Percentiles rank a stretch among this genome's conserved stretches.
Evolutionary conservation across 53 echinoderm and acorn worm species (phyloP).

Genomic region (Mesocentrotus franciscanus): DNA sequence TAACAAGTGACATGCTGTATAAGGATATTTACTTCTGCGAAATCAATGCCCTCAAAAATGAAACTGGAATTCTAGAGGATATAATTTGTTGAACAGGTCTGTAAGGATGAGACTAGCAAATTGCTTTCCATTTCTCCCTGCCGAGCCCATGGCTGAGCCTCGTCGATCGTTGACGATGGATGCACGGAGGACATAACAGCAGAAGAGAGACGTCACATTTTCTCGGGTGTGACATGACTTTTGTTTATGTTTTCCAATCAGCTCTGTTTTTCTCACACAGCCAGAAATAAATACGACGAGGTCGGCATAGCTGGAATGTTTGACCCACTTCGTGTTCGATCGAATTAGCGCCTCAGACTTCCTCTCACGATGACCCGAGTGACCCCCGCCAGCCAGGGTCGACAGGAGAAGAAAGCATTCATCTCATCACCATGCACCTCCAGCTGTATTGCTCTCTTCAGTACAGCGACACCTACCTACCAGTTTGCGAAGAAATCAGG

Average conservation of each 20-base stretch:
- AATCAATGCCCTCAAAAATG: background rate
- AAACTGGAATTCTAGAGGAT: background rate
- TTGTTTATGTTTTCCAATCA: constrained; percentile 45
- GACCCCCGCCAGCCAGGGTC: constrained; percentile 2
- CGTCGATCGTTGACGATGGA: constrained; percentile 7
- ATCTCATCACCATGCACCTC: background rate
- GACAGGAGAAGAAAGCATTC: constrained; percentile 17
- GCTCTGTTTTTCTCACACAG: constrained; percentile 30
- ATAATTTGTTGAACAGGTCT: background rate
- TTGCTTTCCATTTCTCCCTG: background rate
- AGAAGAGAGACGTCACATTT: constrained; percentile 27
- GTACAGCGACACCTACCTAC: background rate
- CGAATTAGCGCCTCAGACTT: constrained; percentile 46
- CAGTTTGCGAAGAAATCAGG: background rate
- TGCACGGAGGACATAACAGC: background rate
- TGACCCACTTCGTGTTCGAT: constrained; percentile 48
- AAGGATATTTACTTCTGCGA: background rate
- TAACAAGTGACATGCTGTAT: background rate
- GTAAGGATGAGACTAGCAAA: background rate
- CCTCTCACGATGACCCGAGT: constrained; percentile 11
- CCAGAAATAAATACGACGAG: background rate
- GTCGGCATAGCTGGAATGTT: constrained; percentile 34
- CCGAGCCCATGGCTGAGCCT: background rate
- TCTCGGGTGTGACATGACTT: constrained; percentile 37
- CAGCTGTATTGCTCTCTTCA: background rate